These are phyloP conservation scores for Callipepla squamata DNA, from an alignment of 2,113 vertebrate species.

Conservation along the genomic window DNA sequence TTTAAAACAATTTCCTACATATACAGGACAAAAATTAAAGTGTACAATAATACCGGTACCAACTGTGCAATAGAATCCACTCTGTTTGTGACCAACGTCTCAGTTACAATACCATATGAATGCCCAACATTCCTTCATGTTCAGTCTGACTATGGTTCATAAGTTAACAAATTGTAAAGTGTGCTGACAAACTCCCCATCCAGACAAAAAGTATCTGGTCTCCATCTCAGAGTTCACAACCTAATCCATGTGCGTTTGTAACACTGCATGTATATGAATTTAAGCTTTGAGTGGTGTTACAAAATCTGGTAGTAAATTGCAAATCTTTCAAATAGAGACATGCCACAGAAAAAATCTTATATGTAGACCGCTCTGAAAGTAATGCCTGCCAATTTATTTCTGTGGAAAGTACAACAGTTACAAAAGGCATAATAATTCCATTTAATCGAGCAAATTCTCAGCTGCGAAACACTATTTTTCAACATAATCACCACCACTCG, in stretches of 20 bases:
- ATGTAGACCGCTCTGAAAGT: background rate
- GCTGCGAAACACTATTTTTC: background rate
- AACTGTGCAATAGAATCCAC: background rate
- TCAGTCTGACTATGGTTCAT: background rate
- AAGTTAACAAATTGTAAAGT: background rate
- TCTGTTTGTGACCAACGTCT: rapidly evolving
- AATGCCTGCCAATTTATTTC: background rate
- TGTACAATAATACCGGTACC: background rate
- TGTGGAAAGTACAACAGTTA: background rate
- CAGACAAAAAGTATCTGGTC: background rate
- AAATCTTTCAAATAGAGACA: background rate
- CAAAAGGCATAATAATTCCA: background rate
- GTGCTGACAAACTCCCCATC: background rate
- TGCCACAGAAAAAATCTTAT: background rate
- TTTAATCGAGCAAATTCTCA: background rate
- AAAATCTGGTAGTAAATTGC: background rate
- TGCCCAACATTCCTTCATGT: background rate
- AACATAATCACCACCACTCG: background rate
- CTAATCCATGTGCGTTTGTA: background rate
- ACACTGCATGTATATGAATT: background rate
- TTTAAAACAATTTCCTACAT: background rate
- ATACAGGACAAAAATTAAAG: background rate
- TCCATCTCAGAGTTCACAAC: constrained; percentile 6
- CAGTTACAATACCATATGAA: background rate
- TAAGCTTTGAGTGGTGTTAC: background rate